phyloP scores from a whole-genome alignment of 37 sponge, comb jelly and placozoan species.

The Halichondria panicea region DNA sequence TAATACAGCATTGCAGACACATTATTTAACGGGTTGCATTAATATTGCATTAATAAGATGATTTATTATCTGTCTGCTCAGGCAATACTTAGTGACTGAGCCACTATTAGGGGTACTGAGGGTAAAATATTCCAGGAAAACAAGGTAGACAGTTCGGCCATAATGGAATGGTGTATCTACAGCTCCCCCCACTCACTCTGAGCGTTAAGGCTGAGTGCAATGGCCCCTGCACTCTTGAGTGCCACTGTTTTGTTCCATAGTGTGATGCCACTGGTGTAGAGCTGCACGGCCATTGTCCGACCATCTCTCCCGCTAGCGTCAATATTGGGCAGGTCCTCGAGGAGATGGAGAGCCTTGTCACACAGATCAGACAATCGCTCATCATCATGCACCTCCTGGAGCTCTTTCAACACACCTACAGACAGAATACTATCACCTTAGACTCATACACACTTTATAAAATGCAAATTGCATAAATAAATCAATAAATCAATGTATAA shows the following conservation, averaged over 20 bases:
- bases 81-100: too few relatives aligned
- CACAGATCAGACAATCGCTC: constrained; percentile 36
- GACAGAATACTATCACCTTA: too few relatives aligned
- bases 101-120: too few relatives aligned
- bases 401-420: constrained; percentile 57
- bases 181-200: constrained; percentile 68
- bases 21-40: too few relatives aligned
- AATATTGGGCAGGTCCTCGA: constrained; percentile 16
- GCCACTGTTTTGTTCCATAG: constrained; percentile 81
- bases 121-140: too few relatives aligned
- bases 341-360: constrained; percentile 51
- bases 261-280: constrained; percentile 53
- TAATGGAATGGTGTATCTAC: too few relatives aligned
- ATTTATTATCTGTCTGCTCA: too few relatives aligned
- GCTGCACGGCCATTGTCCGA: constrained; percentile 25
- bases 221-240: constrained; percentile 56
- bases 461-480: too few relatives aligned
- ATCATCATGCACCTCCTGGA: constrained; percentile 48
- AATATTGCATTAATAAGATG: too few relatives aligned
- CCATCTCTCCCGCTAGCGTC: constrained; percentile 10
- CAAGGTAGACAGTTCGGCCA: too few relatives aligned
- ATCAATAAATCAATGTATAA: too few relatives aligned
- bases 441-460: too few relatives aligned
- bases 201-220: constrained; percentile 50
- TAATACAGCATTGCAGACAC: background rate